Evolutionary conservation across 2,797 vertebrate species (phyloP).

Genomic region (Pyrocephalus nanus): DNA sequence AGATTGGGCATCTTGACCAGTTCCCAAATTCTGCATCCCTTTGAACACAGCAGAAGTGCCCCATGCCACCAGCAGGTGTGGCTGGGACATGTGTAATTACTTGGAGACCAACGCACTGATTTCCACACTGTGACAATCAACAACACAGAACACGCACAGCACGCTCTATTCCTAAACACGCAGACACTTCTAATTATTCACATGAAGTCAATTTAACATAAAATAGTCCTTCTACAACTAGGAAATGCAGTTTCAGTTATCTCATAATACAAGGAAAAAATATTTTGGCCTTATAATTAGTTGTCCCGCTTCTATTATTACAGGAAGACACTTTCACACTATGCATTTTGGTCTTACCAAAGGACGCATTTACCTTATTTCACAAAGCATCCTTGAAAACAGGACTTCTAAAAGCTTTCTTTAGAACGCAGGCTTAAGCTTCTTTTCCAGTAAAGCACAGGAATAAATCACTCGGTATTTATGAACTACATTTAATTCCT

Average conservation of each 20-base stretch:
- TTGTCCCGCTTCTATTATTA: background rate
- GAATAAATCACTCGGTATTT: conserved; percentile 62
- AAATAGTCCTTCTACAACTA: background rate
- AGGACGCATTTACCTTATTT: background rate
- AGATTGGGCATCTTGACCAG: background rate
- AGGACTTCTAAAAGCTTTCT: conserved; percentile 18
- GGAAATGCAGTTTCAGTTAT: conserved; percentile 11
- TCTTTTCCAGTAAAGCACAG: conserved; percentile 18
- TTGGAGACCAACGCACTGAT: background rate
- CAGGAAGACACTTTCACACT: background rate
- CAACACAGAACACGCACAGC: background rate
- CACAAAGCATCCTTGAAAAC: conserved; percentile 21
- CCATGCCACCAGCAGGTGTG: background rate
- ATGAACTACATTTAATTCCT: conserved; percentile 59
- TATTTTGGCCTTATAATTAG: conserved; percentile 22
- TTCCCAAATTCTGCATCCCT: background rate
- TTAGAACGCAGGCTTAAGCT: conserved; percentile 14
- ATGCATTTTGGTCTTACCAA: background rate
- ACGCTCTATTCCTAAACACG: background rate
- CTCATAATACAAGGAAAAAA: background rate
- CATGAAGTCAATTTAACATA: background rate
- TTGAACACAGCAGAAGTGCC: background rate
- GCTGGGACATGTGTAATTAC: background rate
- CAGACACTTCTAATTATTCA: conserved; percentile 19
- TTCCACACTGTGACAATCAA: background rate